Evolutionary conservation across 2,797 vertebrate species (phyloP).

Genomic region (Acipenser transmontanus): DNA sequence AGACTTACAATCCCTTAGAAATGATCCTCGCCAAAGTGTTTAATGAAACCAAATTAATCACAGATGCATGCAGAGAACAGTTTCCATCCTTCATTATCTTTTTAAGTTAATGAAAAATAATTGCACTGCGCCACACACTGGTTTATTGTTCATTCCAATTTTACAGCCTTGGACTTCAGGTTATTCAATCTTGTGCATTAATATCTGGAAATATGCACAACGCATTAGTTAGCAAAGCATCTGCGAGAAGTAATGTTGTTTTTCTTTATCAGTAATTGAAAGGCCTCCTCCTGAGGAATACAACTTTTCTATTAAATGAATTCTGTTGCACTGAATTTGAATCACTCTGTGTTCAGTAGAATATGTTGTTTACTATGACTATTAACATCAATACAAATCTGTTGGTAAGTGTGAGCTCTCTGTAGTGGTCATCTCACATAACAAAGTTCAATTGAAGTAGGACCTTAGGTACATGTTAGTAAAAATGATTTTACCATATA

Average conservation of each 20-base stretch:
- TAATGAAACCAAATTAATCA: neutral
- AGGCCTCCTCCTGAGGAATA: neutral
- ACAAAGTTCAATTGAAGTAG: no score
- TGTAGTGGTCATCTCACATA: no score
- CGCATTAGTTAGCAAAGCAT: neutral
- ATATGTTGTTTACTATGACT: neutral
- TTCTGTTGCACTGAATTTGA: no score
- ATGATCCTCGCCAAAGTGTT: neutral
- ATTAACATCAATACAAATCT: no score
- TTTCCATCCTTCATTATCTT: neutral
- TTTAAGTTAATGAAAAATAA: neutral
- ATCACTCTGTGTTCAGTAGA: no score
- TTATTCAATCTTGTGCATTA: neutral
- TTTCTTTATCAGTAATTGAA: neutral
- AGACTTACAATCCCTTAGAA: neutral
- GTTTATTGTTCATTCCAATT: constrained; percentile 3
- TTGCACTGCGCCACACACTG: neutral
- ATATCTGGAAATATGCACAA: neutral
- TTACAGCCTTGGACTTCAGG: neutral
- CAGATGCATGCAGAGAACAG: neutral
- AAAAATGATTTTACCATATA: no score
- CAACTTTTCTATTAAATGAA: neutral
- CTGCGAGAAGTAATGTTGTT: neutral
- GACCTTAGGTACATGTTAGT: no score
- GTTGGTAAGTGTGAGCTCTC: no score